Base-by-base conservation (phyloP, 2,888 invertebrate species). In the Ormyrus pomaceus region DNA sequence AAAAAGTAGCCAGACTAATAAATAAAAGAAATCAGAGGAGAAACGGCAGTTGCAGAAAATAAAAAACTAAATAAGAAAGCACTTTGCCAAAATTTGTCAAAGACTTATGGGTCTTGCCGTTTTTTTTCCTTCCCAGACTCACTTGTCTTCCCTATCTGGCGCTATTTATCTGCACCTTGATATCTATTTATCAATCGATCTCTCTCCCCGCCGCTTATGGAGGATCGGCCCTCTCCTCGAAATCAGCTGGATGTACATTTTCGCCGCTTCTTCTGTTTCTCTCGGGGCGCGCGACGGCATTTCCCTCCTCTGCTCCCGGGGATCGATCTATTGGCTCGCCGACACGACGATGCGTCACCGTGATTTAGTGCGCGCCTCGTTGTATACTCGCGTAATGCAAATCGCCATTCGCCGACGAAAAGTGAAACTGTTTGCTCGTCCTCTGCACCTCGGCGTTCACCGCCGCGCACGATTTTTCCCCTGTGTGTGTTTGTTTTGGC, bases 351-450 rank as follows among this genome's bases (percentile, higher is more conserved):
- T 75, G 71, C 70, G 70, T 79, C 70, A 71, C 69, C 45, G 73
- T 80, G 77, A 80, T 80, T 80, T 80, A 80, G 64, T 61, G 48
- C 59, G 48, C 19, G 19, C 64, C 19, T 62, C 62, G 70, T 19
- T 70, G 64, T 70, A 69, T 59, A 69, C 56, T 45, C 75, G 72
- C 55, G 62, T 75, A 76, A 77, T 80, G 68, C 76, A 80, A 80
- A 80, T 80, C 77, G 53, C 77, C 53, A 19, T 19, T 19, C 19
- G 19, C 19, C 55, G 53, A 34, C 58, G 73, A 77, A 80, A 80
- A 80, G 77, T 80, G 73, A 80, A 80, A 80, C 77, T 73, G 73
- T 77, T 79, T 79, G 65, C 56, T 50, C 56, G 64, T 55, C 51
- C 46, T 19, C 19, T 19, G 19, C 19, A 19, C 19, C 19, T 19